Conservation (phyloP, 2,797 vertebrate genomes). For the Tapera naevia region DNA sequence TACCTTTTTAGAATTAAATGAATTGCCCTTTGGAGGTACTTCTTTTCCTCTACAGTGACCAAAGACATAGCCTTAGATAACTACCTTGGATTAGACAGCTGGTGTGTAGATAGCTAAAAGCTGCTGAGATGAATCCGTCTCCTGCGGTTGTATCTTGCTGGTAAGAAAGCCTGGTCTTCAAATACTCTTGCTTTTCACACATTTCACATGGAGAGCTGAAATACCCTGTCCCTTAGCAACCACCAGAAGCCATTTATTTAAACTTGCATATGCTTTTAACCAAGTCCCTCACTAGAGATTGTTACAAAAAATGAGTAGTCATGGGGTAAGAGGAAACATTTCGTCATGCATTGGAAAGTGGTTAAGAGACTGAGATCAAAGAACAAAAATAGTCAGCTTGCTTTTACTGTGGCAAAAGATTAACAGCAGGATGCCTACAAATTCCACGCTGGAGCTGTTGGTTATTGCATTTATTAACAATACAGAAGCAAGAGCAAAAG, state of each 20-base stretch:
- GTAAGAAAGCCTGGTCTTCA: constrained; percentile 6
- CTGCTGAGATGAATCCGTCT: background rate
- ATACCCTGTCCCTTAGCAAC: constrained; percentile 9
- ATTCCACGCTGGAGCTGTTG: background rate
- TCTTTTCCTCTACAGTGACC: background rate
- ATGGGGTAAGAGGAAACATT: constrained; percentile 12
- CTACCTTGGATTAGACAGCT: background rate
- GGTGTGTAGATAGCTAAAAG: background rate
- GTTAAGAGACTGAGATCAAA: constrained; percentile 13
- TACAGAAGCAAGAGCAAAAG: background rate
- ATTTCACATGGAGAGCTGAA: constrained; percentile 3
- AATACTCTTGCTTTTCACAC: background rate
- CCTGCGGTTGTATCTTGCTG: background rate
- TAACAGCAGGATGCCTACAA: background rate
- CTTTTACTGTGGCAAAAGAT: constrained; percentile 1
- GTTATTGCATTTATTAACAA: constrained; percentile 14
- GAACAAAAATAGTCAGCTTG: background rate
- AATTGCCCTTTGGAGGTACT: background rate
- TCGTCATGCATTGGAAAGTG: background rate
- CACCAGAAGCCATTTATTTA: background rate
- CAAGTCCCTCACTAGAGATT: background rate
- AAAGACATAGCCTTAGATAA: background rate
- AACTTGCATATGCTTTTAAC: constrained; percentile 18
- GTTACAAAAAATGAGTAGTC: background rate
- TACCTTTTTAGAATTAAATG: background rate